These are phyloP conservation scores for Anoplius nigerrimus DNA, from an alignment of 2,888 invertebrate genomes.

Conservation along the genomic window DNA sequence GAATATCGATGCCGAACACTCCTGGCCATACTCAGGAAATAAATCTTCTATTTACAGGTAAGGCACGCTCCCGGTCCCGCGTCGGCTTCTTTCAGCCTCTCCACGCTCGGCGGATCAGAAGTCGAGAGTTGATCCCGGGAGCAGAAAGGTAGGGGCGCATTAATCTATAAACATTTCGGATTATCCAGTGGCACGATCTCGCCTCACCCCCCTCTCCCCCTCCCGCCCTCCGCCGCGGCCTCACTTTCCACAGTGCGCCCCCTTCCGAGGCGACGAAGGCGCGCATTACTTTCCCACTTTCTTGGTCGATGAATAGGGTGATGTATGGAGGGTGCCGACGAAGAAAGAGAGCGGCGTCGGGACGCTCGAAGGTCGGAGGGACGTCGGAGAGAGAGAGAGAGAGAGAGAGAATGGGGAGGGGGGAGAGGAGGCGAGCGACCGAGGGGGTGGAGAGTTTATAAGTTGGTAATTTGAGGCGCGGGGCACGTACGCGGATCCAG, in stretches of 20 bases:
- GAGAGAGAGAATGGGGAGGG: conserved; percentile 20
- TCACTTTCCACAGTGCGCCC: too few relatives aligned
- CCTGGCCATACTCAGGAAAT: not conserved
- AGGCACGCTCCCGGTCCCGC: too few relatives aligned
- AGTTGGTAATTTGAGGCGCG: conserved; percentile 75
- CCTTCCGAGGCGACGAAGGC: conserved; percentile 43
- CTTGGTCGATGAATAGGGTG: conserved; percentile 46
- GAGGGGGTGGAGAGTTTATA: conserved; percentile 69
- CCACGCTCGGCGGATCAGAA: too few relatives aligned
- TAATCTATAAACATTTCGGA: conserved; percentile 48
- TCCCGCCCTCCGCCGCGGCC: too few relatives aligned
- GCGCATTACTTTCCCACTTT: conserved; percentile 48
- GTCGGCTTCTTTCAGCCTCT: too few relatives aligned
- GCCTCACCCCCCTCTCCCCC: conserved; percentile 23
- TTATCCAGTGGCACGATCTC: conserved; percentile 34
- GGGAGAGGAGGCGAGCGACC: conserved; percentile 33
- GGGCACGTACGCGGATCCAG: conserved; percentile 73
- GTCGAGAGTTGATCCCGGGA: too few relatives aligned
- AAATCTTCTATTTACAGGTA: too few relatives aligned
- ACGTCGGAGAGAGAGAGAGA: conserved; percentile 6
- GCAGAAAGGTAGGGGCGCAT: conserved; percentile 46
- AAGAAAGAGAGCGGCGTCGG: conserved; percentile 21
- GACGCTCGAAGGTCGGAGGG: conserved; percentile 7
- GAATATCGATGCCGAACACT: too few relatives aligned
- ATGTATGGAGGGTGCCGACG: conserved; percentile 41